Conservation (phyloP, 2,113 vertebrate genomes). For the Nesoenas mayeri region DNA sequence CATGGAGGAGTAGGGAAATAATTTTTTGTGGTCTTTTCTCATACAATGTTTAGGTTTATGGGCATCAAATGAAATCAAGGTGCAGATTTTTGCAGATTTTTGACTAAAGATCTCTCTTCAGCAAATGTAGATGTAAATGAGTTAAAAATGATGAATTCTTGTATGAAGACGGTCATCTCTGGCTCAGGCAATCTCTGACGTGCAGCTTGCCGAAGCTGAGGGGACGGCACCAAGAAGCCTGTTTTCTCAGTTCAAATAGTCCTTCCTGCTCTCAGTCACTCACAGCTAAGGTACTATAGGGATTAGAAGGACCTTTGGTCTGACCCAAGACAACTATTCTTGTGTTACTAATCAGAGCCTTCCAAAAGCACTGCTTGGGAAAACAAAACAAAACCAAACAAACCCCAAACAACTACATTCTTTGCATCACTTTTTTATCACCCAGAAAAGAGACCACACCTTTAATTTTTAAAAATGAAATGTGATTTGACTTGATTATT, state of each 20-base stretch:
- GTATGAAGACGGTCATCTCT: background rate
- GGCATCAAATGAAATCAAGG: background rate
- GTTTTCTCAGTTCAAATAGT: background rate
- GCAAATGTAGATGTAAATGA: background rate
- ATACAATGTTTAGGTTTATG: background rate
- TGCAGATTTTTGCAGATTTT: background rate
- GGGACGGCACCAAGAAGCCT: background rate
- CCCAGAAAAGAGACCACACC: background rate
- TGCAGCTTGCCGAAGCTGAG: background rate
- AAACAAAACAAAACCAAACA: background rate
- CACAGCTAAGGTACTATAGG: background rate
- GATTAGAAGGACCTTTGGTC: background rate
- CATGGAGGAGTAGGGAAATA: background rate
- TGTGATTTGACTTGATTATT: background rate
- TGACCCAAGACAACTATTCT: background rate
- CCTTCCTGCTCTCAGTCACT: background rate
- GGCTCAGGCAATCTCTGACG: background rate
- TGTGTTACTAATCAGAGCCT: background rate
- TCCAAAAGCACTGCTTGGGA: background rate
- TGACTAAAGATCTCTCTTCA: background rate
- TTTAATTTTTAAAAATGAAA: background rate
- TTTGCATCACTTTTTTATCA: background rate
- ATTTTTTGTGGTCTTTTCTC: background rate
- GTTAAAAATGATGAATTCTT: background rate
- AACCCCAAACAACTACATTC: background rate